Conservation (phyloP, 1,140 invertebrate genomes). For the Epicauta chinensis region DNA sequence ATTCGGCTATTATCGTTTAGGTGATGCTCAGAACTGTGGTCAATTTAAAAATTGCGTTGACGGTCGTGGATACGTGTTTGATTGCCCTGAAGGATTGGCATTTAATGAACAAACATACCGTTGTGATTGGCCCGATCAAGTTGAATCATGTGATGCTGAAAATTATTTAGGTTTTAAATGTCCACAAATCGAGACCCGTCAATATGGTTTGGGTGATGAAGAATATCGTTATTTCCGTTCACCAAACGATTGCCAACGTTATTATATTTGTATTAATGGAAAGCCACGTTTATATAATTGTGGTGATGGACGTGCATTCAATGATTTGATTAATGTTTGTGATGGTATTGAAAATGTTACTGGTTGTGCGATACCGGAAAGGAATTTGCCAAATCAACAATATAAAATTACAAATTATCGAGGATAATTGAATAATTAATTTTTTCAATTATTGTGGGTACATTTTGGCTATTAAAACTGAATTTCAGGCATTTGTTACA, state of each 20-base stretch:
- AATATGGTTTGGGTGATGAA: slow-evolving; percentile 44
- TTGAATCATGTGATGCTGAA: slow-evolving; percentile 68
- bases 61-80: slow-evolving; percentile 51
- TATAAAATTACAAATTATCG: background rate
- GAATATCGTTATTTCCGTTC: slow-evolving; percentile 53
- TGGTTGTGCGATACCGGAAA: slow-evolving; percentile 50
- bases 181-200: slow-evolving; percentile 45
- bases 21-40: slow-evolving; percentile 67
- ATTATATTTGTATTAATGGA: slow-evolving; percentile 73
- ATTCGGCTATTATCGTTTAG: slow-evolving; percentile 73
- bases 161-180: slow-evolving; percentile 65
- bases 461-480: no score
- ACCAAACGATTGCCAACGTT: slow-evolving; percentile 65
- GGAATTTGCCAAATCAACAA: background rate
- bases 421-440: no score
- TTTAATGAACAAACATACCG: slow-evolving; percentile 70
- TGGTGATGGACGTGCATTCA: slow-evolving; percentile 72
- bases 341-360: slow-evolving; percentile 72
- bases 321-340: slow-evolving; percentile 66
- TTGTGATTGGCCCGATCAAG: slow-evolving; percentile 84
- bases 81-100: slow-evolving; percentile 68
- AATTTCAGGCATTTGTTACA: no score
- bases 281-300: slow-evolving; percentile 66
- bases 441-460: no score
- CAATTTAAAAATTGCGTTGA: slow-evolving; percentile 79